Base-by-base conservation (phyloP, 2,888 invertebrate genomes). In the Copidosoma aretas region DNA sequence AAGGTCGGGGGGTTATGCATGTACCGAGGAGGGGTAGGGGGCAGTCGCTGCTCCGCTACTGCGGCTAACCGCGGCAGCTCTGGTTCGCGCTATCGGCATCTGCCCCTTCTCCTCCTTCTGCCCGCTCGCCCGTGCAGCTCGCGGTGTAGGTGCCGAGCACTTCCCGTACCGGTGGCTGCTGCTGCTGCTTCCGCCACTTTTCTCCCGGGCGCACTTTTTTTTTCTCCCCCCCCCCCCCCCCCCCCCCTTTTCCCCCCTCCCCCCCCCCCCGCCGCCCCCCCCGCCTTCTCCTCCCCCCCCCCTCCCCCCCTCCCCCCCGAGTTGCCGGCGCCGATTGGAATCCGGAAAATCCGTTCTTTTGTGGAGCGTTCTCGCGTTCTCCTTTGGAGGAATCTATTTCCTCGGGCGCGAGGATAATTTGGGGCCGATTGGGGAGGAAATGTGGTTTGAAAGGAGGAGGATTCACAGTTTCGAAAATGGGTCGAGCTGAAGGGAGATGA, bases 111-210 rank as follows among this genome's bases (percentile, higher is more conserved):
- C 32, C 32, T 32, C 32, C 32, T 32, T 32, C 32, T 32, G 43
- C 14, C 43, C 43, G 43, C 79, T 8, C 80, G 81, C 76, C 79
- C 80, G 78, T 81, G 81, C n/a, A n/a, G n/a, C 32, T 81, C 81
- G 51, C 8, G 51, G 51, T 19, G 51, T 19, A 19, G 51, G n/a
- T 51, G 19, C 17, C 51, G 43, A 46, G 43, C 43, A 46, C 43
- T 46, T 46, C 43, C 43, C 17, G 1, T 46, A 17, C 43, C 12
- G 8, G 32, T 32, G 32, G 76, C 80, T 79, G 82, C 77, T 81
- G 81, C 79, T 82, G n/a, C 82, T 82, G 82, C 81, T 82, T 80
- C 77, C 76, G 79, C 77, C 71, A 75, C 76, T 74, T 64, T 52
- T 39, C 54, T 64, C 32, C 32, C 32, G 4, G 14, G 43, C 43